Evolutionary conservation across 37 sponge, comb jelly and placozoan genomes (phyloP), one percentile per base, ranked within the genome.

Genomic region (Chondrosia reniformis): DNA sequence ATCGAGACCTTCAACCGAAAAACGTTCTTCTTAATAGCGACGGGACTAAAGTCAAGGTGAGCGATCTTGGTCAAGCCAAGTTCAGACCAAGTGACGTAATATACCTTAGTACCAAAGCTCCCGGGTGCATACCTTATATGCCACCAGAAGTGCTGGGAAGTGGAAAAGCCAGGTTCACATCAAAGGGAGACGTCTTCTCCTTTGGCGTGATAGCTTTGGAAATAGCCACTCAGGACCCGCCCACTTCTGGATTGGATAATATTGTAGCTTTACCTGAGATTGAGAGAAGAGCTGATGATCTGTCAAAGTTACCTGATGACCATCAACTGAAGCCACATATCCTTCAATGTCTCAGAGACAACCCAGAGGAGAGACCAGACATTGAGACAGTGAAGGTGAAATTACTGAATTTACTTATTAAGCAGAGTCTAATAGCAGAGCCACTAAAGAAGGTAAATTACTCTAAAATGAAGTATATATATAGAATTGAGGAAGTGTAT

Each of bases 1-100:
- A 59, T 59, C 61, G 61, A 7, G 61, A 59, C 28, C 30, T 59
- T 25, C n/a, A 25, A 6, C 6, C 61, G 4, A 59, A 59, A 30
- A 59, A 59, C 61, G 28, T 59, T 30, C 61, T 59, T 59, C 61
- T 59, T 7, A 59, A 59, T 59, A 30, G 28, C n/a, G 61, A 59
- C 28, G 61, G 61, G 28, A 59, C 30, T 30, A 13, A 30, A 30
- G 61, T 59, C 30, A 59, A 59, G 61, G 28, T 59, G 4, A 59
- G 61, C 22, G 61, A 59, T 13, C 61, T 59, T 13, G 61, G 61
- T 19, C 61, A 59, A 13, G 61, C 61, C 28, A 59, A 59, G 28
- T 59, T 19, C n/a, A 25, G 61, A 30, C 61, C 61, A 6, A 30
- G 30, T 30, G 28, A 59, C 61, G 28, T 59, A 25, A 25, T 30